Evolutionary conservation across 2,888 invertebrate species (phyloP).

Genomic region (Dilophus febrilis): DNA sequence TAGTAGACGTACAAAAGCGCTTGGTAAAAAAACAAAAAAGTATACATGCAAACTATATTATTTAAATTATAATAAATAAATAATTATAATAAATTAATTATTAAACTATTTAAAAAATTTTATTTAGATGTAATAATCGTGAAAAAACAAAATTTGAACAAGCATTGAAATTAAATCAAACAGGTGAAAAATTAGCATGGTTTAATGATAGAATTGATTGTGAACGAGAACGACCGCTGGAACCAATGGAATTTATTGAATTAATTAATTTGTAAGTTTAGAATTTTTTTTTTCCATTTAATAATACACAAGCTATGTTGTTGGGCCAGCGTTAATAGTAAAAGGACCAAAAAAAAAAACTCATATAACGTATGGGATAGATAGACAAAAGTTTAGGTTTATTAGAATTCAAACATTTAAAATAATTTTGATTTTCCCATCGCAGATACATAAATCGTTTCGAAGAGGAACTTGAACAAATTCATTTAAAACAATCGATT

Average conservation of each 20-base stretch:
- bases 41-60: conserved; percentile 16
- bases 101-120: conserved; percentile 4
- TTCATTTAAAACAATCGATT: conserved; percentile 58
- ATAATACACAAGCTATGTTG: no score
- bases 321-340: no score
- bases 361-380: no score
- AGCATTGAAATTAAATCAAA: conserved; percentile 51
- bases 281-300: background rate
- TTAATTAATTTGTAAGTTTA: conserved; percentile 38
- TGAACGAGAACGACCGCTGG: conserved; percentile 33
- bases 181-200: conserved; percentile 66
- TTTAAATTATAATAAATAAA: background rate
- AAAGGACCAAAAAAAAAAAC: no score
- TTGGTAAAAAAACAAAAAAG: conserved; percentile 53
- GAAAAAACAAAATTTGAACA: conserved; percentile 45
- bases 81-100: background rate
- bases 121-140: conserved; percentile 34
- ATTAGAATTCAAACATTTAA: no score
- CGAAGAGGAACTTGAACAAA: conserved; percentile 63
- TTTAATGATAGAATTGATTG: conserved; percentile 45
- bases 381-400: no score
- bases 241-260: conserved; percentile 39
- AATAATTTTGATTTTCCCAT: conserved; percentile 5
- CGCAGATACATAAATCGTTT: conserved; percentile 40
- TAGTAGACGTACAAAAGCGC: conserved; percentile 60